phyloP scores from a whole-genome alignment of 2,888 invertebrate species.

The Caenorhabditis wallacei region DNA sequence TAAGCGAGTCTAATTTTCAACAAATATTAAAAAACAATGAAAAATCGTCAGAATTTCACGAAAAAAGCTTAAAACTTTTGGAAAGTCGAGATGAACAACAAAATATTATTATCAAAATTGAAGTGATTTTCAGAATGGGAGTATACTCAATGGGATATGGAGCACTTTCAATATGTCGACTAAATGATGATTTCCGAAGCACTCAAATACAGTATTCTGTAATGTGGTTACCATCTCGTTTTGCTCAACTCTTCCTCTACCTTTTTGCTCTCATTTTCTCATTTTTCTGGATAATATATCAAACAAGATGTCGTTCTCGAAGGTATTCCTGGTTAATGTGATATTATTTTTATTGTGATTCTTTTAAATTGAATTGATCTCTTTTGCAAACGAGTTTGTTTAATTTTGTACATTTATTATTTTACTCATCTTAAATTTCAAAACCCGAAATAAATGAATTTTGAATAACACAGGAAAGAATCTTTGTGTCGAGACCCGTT shows the following conservation, averaged over 20 bases:
- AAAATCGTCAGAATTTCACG: too few relatives aligned
- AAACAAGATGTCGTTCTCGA: slow-evolving; percentile 42
- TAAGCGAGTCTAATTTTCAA: too few relatives aligned
- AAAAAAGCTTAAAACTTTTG: too few relatives aligned
- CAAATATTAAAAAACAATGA: background rate
- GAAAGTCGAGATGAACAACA: too few relatives aligned
- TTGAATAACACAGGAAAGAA: slow-evolving; percentile 18
- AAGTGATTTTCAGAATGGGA: slow-evolving; percentile 89
- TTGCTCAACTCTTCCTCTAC: slow-evolving; percentile 64
- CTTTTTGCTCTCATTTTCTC: slow-evolving; percentile 42
- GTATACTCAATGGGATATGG: slow-evolving; percentile 92
- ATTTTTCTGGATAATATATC: slow-evolving; percentile 45
- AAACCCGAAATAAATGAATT: slow-evolving; percentile 50
- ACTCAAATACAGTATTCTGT: slow-evolving; percentile 62
- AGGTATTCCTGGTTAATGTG: slow-evolving; percentile 53
- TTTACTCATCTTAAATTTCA: background rate
- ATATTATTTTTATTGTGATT: slow-evolving; percentile 17
- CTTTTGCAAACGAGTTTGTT: background rate
- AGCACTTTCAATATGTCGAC: slow-evolving; percentile 66
- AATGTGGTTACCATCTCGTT: slow-evolving; percentile 68
- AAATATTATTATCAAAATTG: background rate
- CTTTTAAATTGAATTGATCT: slow-evolving; percentile 11
- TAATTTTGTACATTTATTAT: slow-evolving; percentile 27
- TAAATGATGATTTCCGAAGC: slow-evolving; percentile 29
- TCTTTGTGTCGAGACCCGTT: slow-evolving; percentile 41